Conservation (phyloP, 92 coral and sea anemone species). For the Metridium senile region DNA sequence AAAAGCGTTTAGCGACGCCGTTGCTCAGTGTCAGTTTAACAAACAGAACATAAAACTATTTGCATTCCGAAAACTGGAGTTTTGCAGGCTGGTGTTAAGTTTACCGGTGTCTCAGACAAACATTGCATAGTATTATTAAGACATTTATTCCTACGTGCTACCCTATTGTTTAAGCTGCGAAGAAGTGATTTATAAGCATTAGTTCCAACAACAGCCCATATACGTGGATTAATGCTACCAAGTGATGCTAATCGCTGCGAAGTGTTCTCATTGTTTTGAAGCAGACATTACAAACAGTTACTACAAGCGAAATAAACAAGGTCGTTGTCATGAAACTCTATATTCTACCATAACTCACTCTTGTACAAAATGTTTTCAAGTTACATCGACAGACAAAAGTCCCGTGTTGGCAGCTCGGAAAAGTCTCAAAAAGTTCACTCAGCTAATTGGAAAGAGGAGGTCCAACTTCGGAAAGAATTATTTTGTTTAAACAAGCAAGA, state of each 20-base stretch:
- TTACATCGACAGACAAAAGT: slow-evolving; percentile 88
- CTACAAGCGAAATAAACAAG: not conserved
- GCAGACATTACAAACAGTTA: slow-evolving; percentile 9
- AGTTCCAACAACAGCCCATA: not conserved
- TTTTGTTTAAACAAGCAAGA: slow-evolving; percentile 83
- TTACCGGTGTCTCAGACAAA: no score
- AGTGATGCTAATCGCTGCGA: slow-evolving; percentile 33
- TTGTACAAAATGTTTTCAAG: slow-evolving; percentile 57
- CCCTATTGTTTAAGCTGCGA: not conserved
- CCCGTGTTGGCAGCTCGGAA: slow-evolving; percentile 92
- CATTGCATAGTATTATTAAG: no score
- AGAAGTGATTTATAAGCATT: slow-evolving; percentile 6
- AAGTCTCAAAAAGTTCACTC: slow-evolving; percentile 98
- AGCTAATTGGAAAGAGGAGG: slow-evolving; percentile 98
- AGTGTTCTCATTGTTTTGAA: slow-evolving; percentile 22
- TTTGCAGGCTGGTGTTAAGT: no score
- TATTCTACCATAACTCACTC: not conserved
- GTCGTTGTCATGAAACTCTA: slow-evolving; percentile 32
- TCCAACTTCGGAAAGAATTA: slow-evolving; percentile 79
- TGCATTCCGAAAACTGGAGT: no score
- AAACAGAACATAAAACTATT: no score
- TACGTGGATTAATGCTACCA: not conserved
- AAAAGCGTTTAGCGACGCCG: no score
- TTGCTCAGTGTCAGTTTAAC: no score
- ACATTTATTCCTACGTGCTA: not conserved